Percentiles rank a stretch among this genome's conserved stretches.
These are phyloP conservation scores for Cloeon dipterum DNA, from an alignment of 2,888 invertebrate species.

Conservation along the genomic window DNA sequence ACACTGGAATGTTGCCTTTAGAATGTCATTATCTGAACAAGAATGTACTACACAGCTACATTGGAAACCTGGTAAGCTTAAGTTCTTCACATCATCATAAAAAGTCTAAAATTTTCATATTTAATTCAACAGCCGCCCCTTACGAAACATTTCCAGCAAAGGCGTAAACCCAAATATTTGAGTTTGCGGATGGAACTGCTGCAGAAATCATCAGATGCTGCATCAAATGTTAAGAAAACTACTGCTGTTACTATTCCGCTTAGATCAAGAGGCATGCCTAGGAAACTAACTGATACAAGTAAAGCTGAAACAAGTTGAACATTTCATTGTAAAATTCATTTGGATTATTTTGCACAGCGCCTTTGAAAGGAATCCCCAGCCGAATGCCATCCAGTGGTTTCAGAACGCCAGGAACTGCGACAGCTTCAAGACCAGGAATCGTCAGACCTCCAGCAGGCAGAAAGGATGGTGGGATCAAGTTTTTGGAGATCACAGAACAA, in stretches of 20 bases:
- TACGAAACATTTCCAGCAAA: slow-evolving; percentile 77
- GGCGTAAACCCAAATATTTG: slow-evolving; percentile 87
- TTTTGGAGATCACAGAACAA: slow-evolving; percentile 82
- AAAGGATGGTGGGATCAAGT: slow-evolving; percentile 82
- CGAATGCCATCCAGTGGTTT: slow-evolving; percentile 46
- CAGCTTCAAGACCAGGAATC: slow-evolving; percentile 23
- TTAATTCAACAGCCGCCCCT: slow-evolving; percentile 43
- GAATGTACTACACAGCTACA: slow-evolving; percentile 69
- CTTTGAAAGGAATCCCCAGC: slow-evolving; percentile 77
- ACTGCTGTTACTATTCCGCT: slow-evolving; percentile 76
- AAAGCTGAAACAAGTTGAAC: slow-evolving; percentile 15
- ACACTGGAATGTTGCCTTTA: slow-evolving; percentile 63
- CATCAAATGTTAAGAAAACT: slow-evolving; percentile 68
- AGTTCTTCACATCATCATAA: slow-evolving; percentile 4
- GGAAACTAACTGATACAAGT: slow-evolving; percentile 94
- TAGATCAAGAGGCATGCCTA: slow-evolving; percentile 66
- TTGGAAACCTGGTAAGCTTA: slow-evolving; percentile 22
- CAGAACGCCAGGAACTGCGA: slow-evolving; percentile 24
- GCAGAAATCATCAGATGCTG: slow-evolving; percentile 77
- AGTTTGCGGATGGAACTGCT: slow-evolving; percentile 69
- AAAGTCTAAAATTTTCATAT: background rate
- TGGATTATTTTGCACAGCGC: slow-evolving; percentile 30
- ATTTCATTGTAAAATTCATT: background rate
- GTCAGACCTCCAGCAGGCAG: slow-evolving; percentile 38
- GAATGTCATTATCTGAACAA: slow-evolving; percentile 94